Evolutionary conservation across 2,888 invertebrate species (phyloP), one percentile per base, ranked within the genome.

Genomic region (Orthosia gothica): DNA sequence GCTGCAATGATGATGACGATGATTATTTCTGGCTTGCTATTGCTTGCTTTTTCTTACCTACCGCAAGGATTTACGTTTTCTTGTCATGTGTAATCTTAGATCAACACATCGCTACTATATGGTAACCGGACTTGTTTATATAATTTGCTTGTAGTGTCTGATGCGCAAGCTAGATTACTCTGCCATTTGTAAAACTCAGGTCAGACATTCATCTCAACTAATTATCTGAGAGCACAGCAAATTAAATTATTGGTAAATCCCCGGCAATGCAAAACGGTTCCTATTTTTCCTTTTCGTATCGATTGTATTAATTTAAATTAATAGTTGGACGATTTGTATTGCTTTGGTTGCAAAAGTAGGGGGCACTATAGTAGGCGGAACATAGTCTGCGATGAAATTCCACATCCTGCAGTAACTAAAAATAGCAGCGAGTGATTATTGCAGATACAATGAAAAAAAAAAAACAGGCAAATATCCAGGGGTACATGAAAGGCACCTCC

Each of bases 141-240:
- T 23, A 23, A 45, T 45, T 32, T 67, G 20, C 11, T 63, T 55
- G 40, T 20, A 47, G 11, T 47, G 11, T 52, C 58, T 66, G 58
- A 74, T 66, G 13, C 12, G 26, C 47, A 52, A 54, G 16, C 52
- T 66, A 66, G 58, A 65, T 74, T n/a, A 52, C 23, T 45, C 16
- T 47, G 32, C 49, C 23, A 15, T 47, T 49, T 40, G 40, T 1
- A 32, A 74, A 9, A 40, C 40, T 40, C 40, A 40, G 40, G 9
- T 40, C 40, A 40, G 32, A 47, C 11, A 66, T 47, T 66, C 5
- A 74, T 49, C 16, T 63, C 4, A 54, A 52, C 20, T 18, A 32
- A 67, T 54, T 49, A 20, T 11, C 18, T 20, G 23, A 23, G 2
- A 47, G 32, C 1, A 7, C 18, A 58, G 18, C 16, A 16, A 32